Percentiles rank a stretch among this genome's conserved stretches.
These are phyloP conservation scores for Drosophila navojoa DNA, from an alignment of 1,140 invertebrate genomes.

Conservation along the genomic window DNA sequence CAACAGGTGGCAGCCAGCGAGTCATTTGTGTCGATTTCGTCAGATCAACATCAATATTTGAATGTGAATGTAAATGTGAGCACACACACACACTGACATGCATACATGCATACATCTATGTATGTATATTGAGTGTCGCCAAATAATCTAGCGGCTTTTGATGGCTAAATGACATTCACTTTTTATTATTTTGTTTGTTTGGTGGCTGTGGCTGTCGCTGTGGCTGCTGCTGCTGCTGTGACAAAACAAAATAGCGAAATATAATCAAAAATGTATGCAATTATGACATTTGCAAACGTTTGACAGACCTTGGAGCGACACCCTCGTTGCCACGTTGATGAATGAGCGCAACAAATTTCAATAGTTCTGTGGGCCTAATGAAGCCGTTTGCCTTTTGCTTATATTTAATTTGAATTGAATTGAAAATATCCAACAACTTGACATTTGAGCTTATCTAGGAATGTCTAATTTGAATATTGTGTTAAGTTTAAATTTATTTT, in stretches of 20 bases:
- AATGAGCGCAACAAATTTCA: constrained; percentile 35
- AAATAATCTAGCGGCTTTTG: constrained; percentile 38
- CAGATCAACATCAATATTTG: constrained; percentile 23
- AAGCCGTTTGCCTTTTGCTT: constrained; percentile 36
- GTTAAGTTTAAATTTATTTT: neutral
- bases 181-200: constrained; percentile 9
- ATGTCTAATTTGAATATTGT: constrained; percentile 39
- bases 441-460: constrained; percentile 40
- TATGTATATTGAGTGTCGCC: constrained; percentile 35
- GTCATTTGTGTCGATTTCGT: constrained; percentile 51
- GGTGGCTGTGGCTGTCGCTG: too few relatives aligned
- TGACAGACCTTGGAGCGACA: constrained; percentile 48
- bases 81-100: constrained; percentile 2
- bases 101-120: too few relatives aligned
- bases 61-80: constrained; percentile 23
- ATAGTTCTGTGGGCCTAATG: constrained; percentile 40
- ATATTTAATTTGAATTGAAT: neutral
- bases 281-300: constrained; percentile 52
- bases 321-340: constrained; percentile 47
- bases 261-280: constrained; percentile 49
- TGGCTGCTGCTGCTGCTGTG: neutral
- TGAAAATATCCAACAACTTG: constrained; percentile 4
- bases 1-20: constrained; percentile 51
- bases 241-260: constrained; percentile 12
- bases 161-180: constrained; percentile 52